Conservation (phyloP, 2,113 vertebrate species). For the Romanogobio albipinnatus region DNA sequence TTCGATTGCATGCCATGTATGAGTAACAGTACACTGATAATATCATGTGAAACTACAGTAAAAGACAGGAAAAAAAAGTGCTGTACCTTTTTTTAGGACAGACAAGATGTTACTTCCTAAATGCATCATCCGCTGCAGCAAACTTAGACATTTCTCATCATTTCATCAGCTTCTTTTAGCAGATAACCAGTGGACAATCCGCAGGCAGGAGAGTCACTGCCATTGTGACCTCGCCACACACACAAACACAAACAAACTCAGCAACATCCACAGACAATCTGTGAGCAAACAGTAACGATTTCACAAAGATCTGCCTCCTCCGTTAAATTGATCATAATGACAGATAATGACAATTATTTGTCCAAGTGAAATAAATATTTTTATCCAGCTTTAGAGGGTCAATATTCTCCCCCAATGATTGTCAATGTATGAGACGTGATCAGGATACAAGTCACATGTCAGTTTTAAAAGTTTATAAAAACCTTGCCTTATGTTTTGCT, state of each 20-base stretch:
- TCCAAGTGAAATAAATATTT: background rate
- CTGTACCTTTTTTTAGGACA: slow-evolving; percentile 1
- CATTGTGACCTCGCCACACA: slow-evolving; percentile 5
- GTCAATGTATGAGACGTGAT: background rate
- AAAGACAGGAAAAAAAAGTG: background rate
- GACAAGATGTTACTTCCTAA: slow-evolving; percentile 15
- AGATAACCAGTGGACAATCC: slow-evolving; percentile 28
- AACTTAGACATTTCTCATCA: slow-evolving; percentile 34
- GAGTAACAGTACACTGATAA: background rate
- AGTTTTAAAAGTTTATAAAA: background rate
- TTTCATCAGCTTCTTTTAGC: slow-evolving; percentile 39
- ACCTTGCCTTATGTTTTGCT: background rate
- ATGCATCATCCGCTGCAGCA: slow-evolving; percentile 23
- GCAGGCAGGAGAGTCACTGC: slow-evolving; percentile 1
- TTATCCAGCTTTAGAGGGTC: background rate
- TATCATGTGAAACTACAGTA: background rate
- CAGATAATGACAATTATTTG: background rate
- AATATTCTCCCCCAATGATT: background rate
- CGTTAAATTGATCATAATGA: background rate
- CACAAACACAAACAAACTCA: slow-evolving; percentile 3
- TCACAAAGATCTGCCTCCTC: background rate
- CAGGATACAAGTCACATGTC: background rate
- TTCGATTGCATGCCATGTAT: background rate
- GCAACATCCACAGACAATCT: background rate
- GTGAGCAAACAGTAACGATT: background rate